phyloP scores from a whole-genome alignment of 2,113 vertebrate genomes.

The Ciconia boyciana region DNA sequence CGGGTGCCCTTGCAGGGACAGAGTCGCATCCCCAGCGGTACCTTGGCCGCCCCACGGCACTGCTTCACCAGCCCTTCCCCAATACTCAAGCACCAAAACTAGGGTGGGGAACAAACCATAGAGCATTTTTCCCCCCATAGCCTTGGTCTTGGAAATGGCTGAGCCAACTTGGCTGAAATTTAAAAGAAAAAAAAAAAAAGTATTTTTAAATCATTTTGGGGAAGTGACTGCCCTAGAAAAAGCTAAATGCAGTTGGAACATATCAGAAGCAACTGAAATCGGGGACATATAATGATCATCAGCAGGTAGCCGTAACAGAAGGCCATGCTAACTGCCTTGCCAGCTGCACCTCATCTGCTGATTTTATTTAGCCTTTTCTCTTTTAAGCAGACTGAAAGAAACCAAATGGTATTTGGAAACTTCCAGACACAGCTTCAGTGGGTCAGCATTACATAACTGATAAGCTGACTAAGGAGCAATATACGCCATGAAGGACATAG shows the following conservation, averaged over 20 bases:
- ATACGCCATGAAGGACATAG: not conserved
- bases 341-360: not conserved
- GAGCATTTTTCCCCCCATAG: not conserved
- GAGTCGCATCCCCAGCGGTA: not conserved
- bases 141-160: not conserved
- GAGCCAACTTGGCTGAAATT: not conserved
- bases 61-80: not conserved
- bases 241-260: not conserved
- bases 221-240: not conserved
- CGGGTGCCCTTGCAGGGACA: not conserved
- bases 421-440: not conserved
- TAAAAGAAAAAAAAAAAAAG: not conserved
- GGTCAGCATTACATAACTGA: not conserved
- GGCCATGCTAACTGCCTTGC: not conserved
- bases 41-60: fast-evolving
- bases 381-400: constrained; percentile 4
- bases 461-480: not conserved
- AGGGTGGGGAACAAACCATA: fast-evolving
- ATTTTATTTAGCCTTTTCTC: not conserved
- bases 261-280: not conserved
- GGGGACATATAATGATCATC: not conserved
- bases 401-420: not conserved
- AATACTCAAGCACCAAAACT: not conserved
- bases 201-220: not conserved
- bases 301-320: not conserved